Conservation (phyloP, 2,113 vertebrate species). For the Anoura caudifer region DNA sequence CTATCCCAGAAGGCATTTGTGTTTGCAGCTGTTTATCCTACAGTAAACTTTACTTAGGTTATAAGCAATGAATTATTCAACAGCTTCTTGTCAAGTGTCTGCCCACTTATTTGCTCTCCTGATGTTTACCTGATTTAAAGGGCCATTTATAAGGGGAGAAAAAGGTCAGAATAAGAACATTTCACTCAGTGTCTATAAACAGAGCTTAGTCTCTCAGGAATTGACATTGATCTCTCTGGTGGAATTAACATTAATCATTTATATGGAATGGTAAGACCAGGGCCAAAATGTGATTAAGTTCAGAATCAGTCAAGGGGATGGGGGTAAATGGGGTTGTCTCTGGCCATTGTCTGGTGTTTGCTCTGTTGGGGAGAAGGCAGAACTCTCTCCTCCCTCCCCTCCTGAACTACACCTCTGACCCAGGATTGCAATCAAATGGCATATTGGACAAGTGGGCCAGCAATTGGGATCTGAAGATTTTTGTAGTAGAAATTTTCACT, state of each 20-base stretch:
- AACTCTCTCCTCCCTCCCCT: neutral
- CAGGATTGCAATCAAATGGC: neutral
- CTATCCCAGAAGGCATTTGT: neutral
- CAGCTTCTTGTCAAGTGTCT: neutral
- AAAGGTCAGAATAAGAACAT: conserved; percentile 30
- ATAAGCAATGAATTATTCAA: neutral
- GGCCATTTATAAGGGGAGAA: neutral
- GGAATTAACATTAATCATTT: neutral
- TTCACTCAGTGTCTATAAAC: neutral
- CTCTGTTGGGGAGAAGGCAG: neutral
- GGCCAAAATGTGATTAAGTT: neutral
- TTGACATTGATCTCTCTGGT: neutral
- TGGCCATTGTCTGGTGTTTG: neutral
- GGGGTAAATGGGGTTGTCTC: neutral
- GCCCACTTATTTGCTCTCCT: neutral
- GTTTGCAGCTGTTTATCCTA: neutral
- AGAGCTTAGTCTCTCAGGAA: neutral
- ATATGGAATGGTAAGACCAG: neutral
- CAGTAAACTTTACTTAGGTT: neutral
- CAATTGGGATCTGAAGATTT: neutral
- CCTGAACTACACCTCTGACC: neutral
- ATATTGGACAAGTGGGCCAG: neutral
- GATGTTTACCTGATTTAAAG: neutral
- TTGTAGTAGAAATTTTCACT: neutral
- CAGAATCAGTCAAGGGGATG: too few relatives aligned